Conservation (phyloP, 30 jellyfish, hydroid and myxozoan species). For the Nemopilema nomurai region DNA sequence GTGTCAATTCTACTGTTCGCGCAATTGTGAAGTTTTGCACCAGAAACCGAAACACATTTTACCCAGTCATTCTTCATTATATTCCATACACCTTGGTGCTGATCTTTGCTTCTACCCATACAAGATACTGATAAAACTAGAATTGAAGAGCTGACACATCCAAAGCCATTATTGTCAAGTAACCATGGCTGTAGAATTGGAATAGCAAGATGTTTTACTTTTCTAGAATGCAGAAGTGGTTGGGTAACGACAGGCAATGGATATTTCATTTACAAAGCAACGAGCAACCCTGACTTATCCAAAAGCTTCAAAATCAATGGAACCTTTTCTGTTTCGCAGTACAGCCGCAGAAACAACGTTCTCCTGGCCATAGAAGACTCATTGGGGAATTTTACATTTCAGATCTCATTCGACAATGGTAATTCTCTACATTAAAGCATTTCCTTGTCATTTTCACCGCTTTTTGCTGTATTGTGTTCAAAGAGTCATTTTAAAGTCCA, state of each 20-base stretch:
- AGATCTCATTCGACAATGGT: neutral
- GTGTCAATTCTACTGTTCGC: no score
- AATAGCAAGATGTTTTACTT: neutral
- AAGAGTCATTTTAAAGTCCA: neutral
- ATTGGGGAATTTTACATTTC: neutral
- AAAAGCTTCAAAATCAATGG: neutral
- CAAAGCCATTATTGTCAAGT: no score
- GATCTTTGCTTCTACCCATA: no score
- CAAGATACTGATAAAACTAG: no score
- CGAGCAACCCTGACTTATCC: neutral
- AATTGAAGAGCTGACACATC: no score
- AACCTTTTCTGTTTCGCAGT: neutral
- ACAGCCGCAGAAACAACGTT: neutral
- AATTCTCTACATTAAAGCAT: neutral
- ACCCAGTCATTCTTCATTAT: no score
- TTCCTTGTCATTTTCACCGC: neutral
- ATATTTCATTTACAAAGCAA: neutral
- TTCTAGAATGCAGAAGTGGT: conserved; percentile 7
- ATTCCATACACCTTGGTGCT: no score
- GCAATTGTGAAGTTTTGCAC: no score
- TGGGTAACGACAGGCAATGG: neutral
- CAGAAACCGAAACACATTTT: no score
- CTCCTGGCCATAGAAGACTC: conserved; percentile 3
- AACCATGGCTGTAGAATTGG: no score
- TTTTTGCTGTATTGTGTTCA: neutral